Percentiles rank a stretch among this genome's conserved stretches.
phyloP scores from a whole-genome alignment of 2,888 invertebrate genomes.

The Carterocephalus palaemon region DNA sequence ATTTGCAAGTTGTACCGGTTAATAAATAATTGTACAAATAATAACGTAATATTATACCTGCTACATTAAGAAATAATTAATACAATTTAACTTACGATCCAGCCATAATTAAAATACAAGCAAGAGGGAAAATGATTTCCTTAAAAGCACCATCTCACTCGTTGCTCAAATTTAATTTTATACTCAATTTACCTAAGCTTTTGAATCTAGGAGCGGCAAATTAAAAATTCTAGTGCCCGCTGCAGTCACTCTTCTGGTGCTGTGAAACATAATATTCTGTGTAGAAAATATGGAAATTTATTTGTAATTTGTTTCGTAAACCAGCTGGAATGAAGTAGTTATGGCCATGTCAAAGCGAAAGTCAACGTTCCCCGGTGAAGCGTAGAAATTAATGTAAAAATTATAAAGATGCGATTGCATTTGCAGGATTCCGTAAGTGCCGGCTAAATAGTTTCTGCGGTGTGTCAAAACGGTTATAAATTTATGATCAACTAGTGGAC shows the following conservation, averaged over 20 bases:
- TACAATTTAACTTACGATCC: too few species aligned
- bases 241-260: slow-evolving; percentile 32
- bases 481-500: too few species aligned
- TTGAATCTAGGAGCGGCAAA: slow-evolving; percentile 20
- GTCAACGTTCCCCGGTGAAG: neutral
- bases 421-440: neutral
- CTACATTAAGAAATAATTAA: too few species aligned
- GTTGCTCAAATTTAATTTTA: slow-evolving; percentile 7
- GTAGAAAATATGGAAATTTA: slow-evolving; percentile 12
- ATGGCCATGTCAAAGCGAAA: slow-evolving; percentile 15
- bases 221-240: slow-evolving; percentile 29
- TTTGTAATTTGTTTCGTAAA: slow-evolving; percentile 11
- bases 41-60: too few species aligned
- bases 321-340: slow-evolving; percentile 5
- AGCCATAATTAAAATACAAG: neutral
- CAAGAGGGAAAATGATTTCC: neutral
- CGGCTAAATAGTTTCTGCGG: neutral
- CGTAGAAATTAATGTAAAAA: neutral
- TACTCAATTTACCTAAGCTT: neutral
- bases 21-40: too few species aligned
- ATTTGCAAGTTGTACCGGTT: too few species aligned
- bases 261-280: slow-evolving; percentile 19
- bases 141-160: neutral
- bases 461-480: too few species aligned
- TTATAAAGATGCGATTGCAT: slow-evolving; percentile 1